These are phyloP conservation scores for Coelopa frigida DNA, from an alignment of 1,140 invertebrate species.

Conservation along the genomic window DNA sequence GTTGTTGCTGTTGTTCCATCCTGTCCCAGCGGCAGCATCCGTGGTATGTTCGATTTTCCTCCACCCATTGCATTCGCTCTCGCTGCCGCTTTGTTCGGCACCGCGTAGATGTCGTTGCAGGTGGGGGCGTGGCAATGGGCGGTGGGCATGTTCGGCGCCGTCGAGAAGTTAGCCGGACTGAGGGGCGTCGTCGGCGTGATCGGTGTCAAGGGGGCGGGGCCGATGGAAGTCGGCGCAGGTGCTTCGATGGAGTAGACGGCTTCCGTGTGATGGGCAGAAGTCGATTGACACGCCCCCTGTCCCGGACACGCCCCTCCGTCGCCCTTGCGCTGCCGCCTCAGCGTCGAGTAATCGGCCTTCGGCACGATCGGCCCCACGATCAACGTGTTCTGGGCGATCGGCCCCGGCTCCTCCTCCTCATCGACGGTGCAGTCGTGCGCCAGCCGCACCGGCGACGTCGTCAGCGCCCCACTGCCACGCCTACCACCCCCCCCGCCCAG, in stretches of 20 bases:
- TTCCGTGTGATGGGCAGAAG: conserved; percentile 32
- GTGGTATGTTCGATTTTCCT: conserved; percentile 22
- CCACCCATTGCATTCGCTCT: conserved; percentile 14
- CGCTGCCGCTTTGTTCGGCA: conserved; percentile 29
- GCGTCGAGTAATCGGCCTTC: conserved; percentile 22
- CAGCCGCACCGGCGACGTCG: conserved; percentile 45
- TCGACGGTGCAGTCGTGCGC: conserved; percentile 41
- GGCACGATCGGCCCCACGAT: conserved; percentile 50
- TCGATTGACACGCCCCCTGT: too few relatives aligned
- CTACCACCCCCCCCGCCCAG: conserved; percentile 12
- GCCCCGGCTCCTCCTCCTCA: conserved; percentile 41
- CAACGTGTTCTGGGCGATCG: conserved; percentile 47
- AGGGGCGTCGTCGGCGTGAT: not conserved
- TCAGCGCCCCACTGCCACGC: conserved; percentile 35
- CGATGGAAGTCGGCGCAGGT: conserved; percentile 6
- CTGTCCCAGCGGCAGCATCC: conserved; percentile 18
- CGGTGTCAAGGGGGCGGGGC: not conserved
- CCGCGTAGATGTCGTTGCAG: conserved; percentile 30
- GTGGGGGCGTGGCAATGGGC: conserved; percentile 26
- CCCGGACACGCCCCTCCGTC: not conserved
- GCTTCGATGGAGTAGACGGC: conserved; percentile 30
- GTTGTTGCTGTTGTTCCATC: not conserved
- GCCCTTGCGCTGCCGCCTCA: conserved; percentile 4
- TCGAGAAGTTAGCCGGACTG: not conserved
- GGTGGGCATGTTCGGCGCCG: conserved; percentile 14